Percentiles rank a stretch among this genome's conserved stretches.
These are phyloP conservation scores for Eristalinus aeneus DNA, from an alignment of 2,888 invertebrate species.

Conservation along the genomic window DNA sequence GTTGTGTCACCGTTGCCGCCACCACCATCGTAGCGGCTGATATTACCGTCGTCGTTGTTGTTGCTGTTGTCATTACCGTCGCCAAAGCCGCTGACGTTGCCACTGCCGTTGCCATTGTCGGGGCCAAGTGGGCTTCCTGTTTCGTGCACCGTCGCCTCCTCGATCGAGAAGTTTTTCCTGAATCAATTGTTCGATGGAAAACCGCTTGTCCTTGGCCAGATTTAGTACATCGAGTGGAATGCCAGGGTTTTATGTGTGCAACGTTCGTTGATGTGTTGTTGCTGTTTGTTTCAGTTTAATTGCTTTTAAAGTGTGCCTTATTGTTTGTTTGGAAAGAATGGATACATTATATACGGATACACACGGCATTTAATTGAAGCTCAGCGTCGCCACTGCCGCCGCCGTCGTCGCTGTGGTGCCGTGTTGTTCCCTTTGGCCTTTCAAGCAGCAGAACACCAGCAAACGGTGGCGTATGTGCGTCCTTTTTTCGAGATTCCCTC, in stretches of 20 bases:
- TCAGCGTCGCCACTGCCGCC: neutral
- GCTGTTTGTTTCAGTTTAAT: conserved; percentile 56
- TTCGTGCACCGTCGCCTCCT: conserved; percentile 12
- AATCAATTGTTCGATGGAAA: conserved; percentile 65
- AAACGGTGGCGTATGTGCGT: conserved; percentile 1
- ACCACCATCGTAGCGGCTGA: too few relatives aligned
- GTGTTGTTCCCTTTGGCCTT: conserved; percentile 30
- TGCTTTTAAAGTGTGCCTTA: conserved; percentile 49
- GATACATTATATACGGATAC: conserved; percentile 17
- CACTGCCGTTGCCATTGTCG: neutral
- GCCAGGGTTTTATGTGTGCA: neutral
- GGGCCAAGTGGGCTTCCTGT: conserved; percentile 30
- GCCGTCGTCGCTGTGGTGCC: too few relatives aligned
- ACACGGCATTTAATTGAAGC: conserved; percentile 48
- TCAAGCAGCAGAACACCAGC: too few relatives aligned
- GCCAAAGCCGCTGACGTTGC: neutral
- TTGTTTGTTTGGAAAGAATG: conserved; percentile 38
- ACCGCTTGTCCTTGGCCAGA: conserved; percentile 63
- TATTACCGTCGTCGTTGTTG: neutral
- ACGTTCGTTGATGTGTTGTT: neutral
- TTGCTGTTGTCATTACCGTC: neutral
- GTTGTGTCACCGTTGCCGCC: neutral
- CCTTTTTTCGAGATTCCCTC: conserved; percentile 42
- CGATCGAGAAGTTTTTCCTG: conserved; percentile 49
- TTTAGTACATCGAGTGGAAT: conserved; percentile 30